Base-by-base conservation (phyloP, 2,113 vertebrate species). In the Eolophus roseicapilla region DNA sequence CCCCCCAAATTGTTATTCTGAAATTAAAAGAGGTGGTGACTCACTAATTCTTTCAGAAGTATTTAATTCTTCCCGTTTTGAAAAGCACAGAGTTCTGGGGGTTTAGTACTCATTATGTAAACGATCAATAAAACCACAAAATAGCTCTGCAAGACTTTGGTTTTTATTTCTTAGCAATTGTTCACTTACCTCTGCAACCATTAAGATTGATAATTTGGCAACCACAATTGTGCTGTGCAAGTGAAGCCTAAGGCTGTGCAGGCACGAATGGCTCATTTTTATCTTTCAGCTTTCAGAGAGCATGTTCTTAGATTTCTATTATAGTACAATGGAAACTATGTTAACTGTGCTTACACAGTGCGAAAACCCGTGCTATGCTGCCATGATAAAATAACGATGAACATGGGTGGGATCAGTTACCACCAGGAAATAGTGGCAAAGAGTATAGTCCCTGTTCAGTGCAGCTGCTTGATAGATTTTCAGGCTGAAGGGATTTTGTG, bases 401-500 rank as follows among this genome's bases (percentile, higher is more conserved):
- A 65, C 39, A 13, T 75, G 78, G 93, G 47, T 50, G 71, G 65
- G 53, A 50, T 82, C 88, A 75, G 23, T 82, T 90, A 50, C 65
- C 76, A 39, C 35, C 49, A 93, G 87, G 83, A 95, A 87, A 63
- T 33, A 47, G 19, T 84, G 86, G 84, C 85, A 92, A 67, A 79
- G 52, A 91, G 55, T 57, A 62, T 52, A 60, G 67, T 87, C 86
- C 76, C 86, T 83, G 65, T 68, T 96, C 81, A 81, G 68, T 81
- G 82, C 55, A 94, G 90, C 63, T 92, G 87, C 84, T 50, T 69
- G 90, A 65, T n/a, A 84, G 59, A 84, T 93, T 96, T 89, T 96
- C 82, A 95, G 91, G 63, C 71, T 93, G 78, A 88, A 70, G 81
- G 71, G 64, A 14, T 29, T 67, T 78, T 53, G 43, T 92, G 55